Conservation (phyloP, 2,113 vertebrate species). For the Hypomesus transpacificus region DNA sequence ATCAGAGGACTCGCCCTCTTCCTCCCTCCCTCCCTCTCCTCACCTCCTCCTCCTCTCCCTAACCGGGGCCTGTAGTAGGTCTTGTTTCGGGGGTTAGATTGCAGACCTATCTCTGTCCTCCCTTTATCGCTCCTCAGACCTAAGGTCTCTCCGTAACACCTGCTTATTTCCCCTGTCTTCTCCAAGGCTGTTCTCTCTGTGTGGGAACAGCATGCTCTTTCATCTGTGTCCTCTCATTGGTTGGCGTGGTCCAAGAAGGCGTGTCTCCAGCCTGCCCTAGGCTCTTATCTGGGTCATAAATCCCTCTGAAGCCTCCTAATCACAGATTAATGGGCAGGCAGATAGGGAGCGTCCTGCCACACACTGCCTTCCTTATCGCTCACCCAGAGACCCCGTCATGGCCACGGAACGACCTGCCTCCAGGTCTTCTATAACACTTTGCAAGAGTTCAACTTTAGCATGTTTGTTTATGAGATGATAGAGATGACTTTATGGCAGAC, state of each 20-base stretch:
- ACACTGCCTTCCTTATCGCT: constrained; percentile 57
- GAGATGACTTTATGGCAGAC: constrained; percentile 31
- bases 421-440: constrained; percentile 35
- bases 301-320: constrained; percentile 73
- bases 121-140: constrained; percentile 33
- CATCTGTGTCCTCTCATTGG: constrained; percentile 25
- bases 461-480: constrained; percentile 35
- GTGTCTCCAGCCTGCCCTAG: constrained; percentile 43
- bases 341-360: constrained; percentile 58
- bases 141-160: neutral
- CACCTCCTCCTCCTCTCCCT: neutral
- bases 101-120: constrained; percentile 43
- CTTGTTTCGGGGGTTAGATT: too few species aligned
- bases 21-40: constrained; percentile 38
- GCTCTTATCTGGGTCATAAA: constrained; percentile 71
- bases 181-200: neutral
- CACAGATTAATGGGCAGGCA: constrained; percentile 66
- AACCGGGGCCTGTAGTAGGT: neutral
- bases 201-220: neutral
- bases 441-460: constrained; percentile 15
- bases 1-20: constrained; percentile 42
- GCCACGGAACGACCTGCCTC: constrained; percentile 33
- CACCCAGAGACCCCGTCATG: constrained; percentile 53
- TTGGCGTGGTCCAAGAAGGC: constrained; percentile 34
- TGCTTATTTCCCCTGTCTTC: neutral